A percentile compares a stretch with the other conserved stretches of the same genome.
Conservation (phyloP, 1,140 invertebrate species). For the Mya arenaria region DNA sequence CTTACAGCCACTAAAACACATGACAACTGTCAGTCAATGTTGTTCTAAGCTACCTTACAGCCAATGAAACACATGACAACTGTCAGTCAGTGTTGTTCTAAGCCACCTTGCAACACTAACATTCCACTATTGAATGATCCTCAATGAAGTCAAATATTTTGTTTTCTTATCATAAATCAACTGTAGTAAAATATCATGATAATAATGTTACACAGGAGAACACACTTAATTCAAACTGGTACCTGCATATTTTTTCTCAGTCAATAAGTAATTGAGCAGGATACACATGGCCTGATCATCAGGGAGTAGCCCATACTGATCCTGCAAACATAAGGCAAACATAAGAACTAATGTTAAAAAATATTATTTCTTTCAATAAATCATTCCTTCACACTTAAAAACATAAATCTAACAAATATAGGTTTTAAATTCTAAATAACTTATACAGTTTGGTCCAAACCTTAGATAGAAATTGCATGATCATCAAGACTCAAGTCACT, state of each 20-base stretch:
- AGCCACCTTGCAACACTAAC: neutral
- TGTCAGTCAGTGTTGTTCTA: neutral
- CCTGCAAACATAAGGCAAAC: conserved; percentile 10
- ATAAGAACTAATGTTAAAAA: neutral
- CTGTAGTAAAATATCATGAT: neutral
- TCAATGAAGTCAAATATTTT: neutral
- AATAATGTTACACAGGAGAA: neutral
- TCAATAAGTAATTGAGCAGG: conserved; percentile 4
- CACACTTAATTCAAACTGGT: neutral
- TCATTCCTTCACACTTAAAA: no score
- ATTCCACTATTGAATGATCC: neutral
- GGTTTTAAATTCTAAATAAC: no score
- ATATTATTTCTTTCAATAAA: neutral
- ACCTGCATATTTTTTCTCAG: conserved; percentile 17
- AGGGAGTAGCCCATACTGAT: conserved; percentile 32
- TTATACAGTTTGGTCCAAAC: no score
- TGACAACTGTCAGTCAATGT: neutral
- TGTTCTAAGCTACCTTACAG: neutral
- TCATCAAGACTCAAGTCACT: no score
- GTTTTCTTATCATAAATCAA: neutral
- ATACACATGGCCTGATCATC: conserved; percentile 24
- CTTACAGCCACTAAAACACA: no score
- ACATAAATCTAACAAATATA: no score
- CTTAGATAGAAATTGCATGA: no score
- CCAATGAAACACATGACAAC: neutral